Evolutionary conservation across 64 coral and sea anemone genomes (phyloP).

Genomic region (Actinia equina): DNA sequence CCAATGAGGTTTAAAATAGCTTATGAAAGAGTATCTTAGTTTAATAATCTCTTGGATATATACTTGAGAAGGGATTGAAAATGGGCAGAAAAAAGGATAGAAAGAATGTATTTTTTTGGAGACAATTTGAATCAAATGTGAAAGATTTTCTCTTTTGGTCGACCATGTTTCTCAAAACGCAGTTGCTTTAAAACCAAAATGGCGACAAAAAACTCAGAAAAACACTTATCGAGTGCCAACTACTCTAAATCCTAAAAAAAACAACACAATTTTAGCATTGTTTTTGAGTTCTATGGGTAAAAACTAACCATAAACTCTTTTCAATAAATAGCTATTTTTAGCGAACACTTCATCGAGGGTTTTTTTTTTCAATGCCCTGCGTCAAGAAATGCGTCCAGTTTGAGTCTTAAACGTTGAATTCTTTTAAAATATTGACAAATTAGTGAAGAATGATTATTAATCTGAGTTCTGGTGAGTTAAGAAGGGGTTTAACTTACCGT

Average conservation of each 20-base stretch:
- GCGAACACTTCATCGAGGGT: slow-evolving; percentile 4
- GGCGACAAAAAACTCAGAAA: background rate
- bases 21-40: too few species aligned
- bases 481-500: slow-evolving; percentile 6
- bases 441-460: background rate
- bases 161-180: slow-evolving; percentile 1
- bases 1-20: too few species aligned
- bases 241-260: background rate
- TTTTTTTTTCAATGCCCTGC: slow-evolving; percentile 9
- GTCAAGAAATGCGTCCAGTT: background rate
- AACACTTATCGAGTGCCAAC: background rate
- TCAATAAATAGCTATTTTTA: background rate
- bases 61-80: too few species aligned
- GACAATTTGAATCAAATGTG: background rate
- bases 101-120: background rate
- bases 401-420: background rate
- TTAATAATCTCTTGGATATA: too few species aligned
- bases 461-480: background rate
- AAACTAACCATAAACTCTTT: background rate
- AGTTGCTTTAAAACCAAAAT: background rate
- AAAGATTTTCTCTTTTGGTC: background rate
- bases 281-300: background rate
- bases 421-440: background rate
- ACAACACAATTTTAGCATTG: background rate
- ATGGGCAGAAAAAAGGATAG: too few species aligned